Base-by-base conservation (phyloP, 2,888 invertebrate genomes). In the Caenorhabditis sp. region DNA sequence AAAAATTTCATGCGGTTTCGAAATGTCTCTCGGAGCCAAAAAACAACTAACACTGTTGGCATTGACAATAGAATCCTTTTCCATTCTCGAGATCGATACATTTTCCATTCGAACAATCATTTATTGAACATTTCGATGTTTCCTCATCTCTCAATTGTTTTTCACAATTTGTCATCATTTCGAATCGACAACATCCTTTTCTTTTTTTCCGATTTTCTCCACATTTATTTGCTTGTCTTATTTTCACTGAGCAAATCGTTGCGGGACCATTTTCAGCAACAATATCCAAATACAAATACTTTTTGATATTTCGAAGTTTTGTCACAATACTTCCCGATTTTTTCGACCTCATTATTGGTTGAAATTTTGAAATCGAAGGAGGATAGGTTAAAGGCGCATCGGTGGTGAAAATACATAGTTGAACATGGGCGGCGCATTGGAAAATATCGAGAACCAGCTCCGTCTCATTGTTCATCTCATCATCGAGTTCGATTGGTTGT, bases 311-410 rank as follows among this genome's bases (percentile, higher is more conserved):
- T 5, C 49, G 36, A n/a, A 72, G 43, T 58, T 63, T 72, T 14
- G 67, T 58, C 1, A 64, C 60, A 24, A 67, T 37, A 57, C 64
- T 72, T 51, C 72, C 72, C 21, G 64, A 64, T 12, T 58, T 31
- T 6, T 57, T 67, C 6, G 72, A 58, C 19, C 60, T 67, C 31
- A 67, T 23, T 5, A 67, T 57, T 4, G 60, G 27, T 36, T 58
- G 67, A 49, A 67, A 72, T 14, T 72, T 60, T 36, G 72, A 67
- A 24, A 72, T n/a, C 5, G 67, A 21, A 19, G 72, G 67, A 14
- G 66, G 53, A 24, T 58, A 58, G 2, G 27, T 37, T 10, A 58
- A 54, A 14, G 37, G 31, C 6, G 17, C 43, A 43, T 43, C 43
- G 17, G 72, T 49, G 4, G 72, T 57, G 21, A 61, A 51, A 14